Percentiles rank a stretch among this genome's conserved stretches.
phyloP scores from a whole-genome alignment of 1,140 invertebrate species.

The Drosophila kepulauana region DNA sequence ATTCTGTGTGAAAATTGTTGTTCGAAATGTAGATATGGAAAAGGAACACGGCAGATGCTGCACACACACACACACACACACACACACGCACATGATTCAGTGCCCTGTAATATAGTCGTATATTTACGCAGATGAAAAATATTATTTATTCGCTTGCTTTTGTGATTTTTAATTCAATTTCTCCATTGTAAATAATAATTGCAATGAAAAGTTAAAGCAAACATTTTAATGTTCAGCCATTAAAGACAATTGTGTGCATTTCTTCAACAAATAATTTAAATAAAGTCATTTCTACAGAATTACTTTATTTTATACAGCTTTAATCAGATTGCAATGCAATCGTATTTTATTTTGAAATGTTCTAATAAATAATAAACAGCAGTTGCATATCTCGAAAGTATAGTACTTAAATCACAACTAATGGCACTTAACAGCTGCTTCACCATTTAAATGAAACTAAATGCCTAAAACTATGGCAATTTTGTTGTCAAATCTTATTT shows the following conservation, averaged over 20 bases:
- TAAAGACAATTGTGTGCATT: neutral
- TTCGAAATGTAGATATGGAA: constrained; percentile 19
- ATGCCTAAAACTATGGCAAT: constrained; percentile 17
- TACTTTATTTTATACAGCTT: neutral
- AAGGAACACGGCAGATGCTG: neutral
- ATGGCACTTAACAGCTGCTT: constrained; percentile 20
- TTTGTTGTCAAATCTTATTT: constrained; percentile 21
- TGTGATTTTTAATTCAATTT: constrained; percentile 15
- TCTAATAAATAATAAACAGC: constrained; percentile 30
- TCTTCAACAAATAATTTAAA: neutral
- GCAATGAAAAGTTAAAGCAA: neutral
- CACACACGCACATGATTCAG: constrained; percentile 19
- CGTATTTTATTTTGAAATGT: constrained; percentile 13
- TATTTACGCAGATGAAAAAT: constrained; percentile 4
- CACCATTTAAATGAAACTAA: constrained; percentile 12
- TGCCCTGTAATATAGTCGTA: constrained; percentile 2
- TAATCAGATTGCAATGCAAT: neutral
- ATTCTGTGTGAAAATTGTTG: constrained; percentile 57
- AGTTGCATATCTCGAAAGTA: constrained; percentile 1
- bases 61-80: neutral
- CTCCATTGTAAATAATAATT: neutral
- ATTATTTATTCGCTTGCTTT: neutral
- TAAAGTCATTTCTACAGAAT: neutral
- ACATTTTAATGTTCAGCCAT: neutral
- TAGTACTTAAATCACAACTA: constrained; percentile 3